phyloP scores from a whole-genome alignment of 2,797 vertebrate genomes.

The Oreochromis mossambicus region DNA sequence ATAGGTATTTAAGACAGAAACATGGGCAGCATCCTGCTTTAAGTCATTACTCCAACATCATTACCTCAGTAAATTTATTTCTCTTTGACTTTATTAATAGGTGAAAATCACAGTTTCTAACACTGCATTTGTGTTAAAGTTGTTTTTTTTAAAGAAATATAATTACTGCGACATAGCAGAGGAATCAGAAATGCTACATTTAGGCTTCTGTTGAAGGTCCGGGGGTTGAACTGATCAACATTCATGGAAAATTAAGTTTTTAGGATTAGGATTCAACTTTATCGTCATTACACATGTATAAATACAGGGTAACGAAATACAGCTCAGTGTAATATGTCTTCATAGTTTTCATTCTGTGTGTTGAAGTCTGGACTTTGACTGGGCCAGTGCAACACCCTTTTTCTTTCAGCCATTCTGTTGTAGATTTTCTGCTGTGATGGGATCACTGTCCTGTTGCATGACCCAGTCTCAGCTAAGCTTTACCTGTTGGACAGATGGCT shows the following conservation, averaged over 20 bases:
- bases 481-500: not conserved
- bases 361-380: not conserved
- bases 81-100: not conserved
- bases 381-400: not conserved
- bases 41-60: not conserved
- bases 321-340: not conserved
- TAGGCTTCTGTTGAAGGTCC: not conserved
- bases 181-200: not conserved
- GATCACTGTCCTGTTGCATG: not conserved
- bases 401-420: not conserved
- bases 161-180: not conserved
- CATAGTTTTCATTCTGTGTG: not conserved
- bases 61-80: not conserved
- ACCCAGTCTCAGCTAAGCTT: not conserved
- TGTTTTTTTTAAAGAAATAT: not conserved
- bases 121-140: not conserved
- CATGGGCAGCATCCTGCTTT: not conserved
- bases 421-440: not conserved
- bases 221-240: not conserved
- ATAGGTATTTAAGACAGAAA: not conserved
- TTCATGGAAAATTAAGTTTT: not conserved
- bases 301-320: not conserved
- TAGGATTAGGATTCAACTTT: not conserved
- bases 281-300: not conserved
- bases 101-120: not conserved